Conservation (phyloP, 2,113 vertebrate genomes). For the Brachypodius melanocephalos region DNA sequence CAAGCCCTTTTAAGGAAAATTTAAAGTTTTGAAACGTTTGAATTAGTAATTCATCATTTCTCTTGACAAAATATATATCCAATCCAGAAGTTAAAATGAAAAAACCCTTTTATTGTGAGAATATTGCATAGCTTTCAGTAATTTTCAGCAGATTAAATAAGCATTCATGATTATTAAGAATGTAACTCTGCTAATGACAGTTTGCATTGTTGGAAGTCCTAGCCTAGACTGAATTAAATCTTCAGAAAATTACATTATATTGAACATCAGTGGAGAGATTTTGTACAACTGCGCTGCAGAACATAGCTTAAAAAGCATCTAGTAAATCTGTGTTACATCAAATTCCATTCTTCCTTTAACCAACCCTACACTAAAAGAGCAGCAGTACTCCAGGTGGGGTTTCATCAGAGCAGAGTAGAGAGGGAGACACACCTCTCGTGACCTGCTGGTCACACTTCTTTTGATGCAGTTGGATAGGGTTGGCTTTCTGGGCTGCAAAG, state of each 20-base stretch:
- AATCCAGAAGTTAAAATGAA: background rate
- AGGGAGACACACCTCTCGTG: fast-evolving
- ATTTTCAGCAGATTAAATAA: background rate
- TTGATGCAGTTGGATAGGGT: background rate
- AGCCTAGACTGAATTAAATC: background rate
- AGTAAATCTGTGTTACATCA: background rate
- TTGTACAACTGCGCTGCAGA: background rate
- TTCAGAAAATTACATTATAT: background rate
- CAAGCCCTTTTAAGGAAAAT: background rate
- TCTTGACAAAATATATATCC: background rate
- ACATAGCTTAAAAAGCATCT: background rate
- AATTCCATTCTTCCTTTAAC: background rate
- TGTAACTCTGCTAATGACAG: background rate
- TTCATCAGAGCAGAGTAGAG: background rate
- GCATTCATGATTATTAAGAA: background rate
- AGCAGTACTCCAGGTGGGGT: background rate
- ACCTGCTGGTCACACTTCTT: background rate
- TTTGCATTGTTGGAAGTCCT: background rate
- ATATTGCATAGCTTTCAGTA: background rate
- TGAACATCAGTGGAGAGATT: background rate
- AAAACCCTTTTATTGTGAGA: background rate
- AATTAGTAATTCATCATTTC: background rate
- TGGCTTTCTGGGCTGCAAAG: background rate
- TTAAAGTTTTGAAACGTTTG: background rate
- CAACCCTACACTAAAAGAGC: background rate